Percentiles rank a stretch among this genome's conserved stretches.
phyloP scores from a whole-genome alignment of 64 coral and sea anemone genomes.

The Porites australiensis region DNA sequence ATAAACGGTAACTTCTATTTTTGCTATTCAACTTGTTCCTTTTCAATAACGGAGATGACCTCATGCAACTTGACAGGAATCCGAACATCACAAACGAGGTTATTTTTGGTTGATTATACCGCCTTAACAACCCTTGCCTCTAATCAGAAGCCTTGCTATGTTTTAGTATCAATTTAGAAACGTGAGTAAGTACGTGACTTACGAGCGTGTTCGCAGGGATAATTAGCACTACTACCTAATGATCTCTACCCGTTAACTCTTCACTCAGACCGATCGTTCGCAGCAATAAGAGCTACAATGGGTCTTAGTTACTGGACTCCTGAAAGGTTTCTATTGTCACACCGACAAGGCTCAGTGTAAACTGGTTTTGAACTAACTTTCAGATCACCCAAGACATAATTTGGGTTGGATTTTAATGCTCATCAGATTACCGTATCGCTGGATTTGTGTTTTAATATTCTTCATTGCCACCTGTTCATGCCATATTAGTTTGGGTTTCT shows the following conservation, averaged over 20 bases:
- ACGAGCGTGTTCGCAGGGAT: not conserved
- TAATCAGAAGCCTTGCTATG: not conserved
- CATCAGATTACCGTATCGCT: not conserved
- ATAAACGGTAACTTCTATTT: not conserved
- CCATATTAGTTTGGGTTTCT: slow-evolving; percentile 38
- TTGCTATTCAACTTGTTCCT: not conserved
- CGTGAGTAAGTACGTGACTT: not conserved
- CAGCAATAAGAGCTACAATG: not conserved
- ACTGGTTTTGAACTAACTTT: not conserved
- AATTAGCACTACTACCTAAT: not conserved
- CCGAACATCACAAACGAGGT: not conserved
- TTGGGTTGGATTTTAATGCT: not conserved
- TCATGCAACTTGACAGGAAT: slow-evolving; percentile 25
- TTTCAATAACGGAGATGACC: not conserved
- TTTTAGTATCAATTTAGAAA: not conserved
- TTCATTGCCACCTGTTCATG: slow-evolving; percentile 49
- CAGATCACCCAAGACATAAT: not conserved
- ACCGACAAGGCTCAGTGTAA: no score
- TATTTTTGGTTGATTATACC: not conserved
- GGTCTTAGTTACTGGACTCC: no score
- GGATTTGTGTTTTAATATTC: slow-evolving; percentile 26
- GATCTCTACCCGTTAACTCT: not conserved
- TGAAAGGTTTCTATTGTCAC: no score
- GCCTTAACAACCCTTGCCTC: not conserved
- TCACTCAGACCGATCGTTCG: not conserved